These are phyloP conservation scores for Clavelina lepadiformis DNA, from an alignment of 23 tunicate species.

Conservation along the genomic window DNA sequence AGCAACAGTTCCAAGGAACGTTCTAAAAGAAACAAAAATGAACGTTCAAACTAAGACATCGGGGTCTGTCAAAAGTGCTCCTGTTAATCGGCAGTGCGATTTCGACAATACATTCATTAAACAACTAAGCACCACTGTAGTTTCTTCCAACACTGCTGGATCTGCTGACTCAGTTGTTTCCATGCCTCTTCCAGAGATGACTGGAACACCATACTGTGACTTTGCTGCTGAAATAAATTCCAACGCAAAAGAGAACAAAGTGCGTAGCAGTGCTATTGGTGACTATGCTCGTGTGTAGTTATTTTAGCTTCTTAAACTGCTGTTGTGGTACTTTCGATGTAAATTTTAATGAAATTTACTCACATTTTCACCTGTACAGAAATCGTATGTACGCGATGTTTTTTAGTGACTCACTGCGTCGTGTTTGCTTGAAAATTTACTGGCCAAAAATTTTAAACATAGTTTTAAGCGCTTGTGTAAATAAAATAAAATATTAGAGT, in stretches of 20 bases:
- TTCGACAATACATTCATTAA: conserved; percentile 42
- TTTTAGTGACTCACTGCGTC: too few species aligned
- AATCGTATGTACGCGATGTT: too few species aligned
- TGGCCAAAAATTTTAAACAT: too few species aligned
- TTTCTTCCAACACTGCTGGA: conserved; percentile 39
- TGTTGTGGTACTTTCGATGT: too few species aligned
- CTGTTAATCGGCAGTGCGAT: conserved; percentile 3
- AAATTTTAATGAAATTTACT: too few species aligned
- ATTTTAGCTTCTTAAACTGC: too few species aligned
- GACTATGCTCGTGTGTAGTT: conserved; percentile 33
- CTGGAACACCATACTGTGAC: conserved; percentile 47
- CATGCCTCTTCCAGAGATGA: conserved; percentile 17
- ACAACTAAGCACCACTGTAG: conserved; percentile 80
- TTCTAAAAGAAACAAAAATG: conserved; percentile 11
- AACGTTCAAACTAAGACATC: conserved; percentile 17
- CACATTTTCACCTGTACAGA: too few species aligned
- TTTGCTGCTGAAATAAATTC: conserved; percentile 68
- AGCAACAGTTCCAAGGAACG: too few species aligned
- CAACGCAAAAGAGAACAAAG: conserved; percentile 51
- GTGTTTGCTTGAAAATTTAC: too few species aligned
- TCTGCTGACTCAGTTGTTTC: conserved; percentile 16
- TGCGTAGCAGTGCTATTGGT: conserved; percentile 84
- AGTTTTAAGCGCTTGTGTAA: too few species aligned
- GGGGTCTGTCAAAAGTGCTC: conserved; percentile 63
- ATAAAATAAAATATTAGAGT: too few species aligned